Evolutionary conservation across 2,113 vertebrate species (phyloP), one percentile per base, ranked within the genome.

Genomic region (Perca fluviatilis): DNA sequence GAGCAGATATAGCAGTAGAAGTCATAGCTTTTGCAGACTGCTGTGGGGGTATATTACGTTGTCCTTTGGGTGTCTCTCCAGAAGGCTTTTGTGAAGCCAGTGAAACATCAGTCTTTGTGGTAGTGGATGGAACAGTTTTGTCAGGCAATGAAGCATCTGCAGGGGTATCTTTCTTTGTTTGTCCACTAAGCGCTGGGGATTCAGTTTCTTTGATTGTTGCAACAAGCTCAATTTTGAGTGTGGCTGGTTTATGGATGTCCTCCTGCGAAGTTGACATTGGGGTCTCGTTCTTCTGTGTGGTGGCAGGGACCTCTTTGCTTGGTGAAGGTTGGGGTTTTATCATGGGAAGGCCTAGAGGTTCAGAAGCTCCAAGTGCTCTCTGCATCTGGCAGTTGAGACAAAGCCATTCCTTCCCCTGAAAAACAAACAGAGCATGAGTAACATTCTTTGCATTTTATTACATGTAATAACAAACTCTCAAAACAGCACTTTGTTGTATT

Each of bases 331-430:
- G 91, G 25, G 91, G 88, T 82, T 95, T 94, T 8, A 94, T 92
- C 85, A 93, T 91, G 1, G 83, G 95, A 75, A 89, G 84, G 27
- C 95, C 91, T 71, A 91, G 92, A 79, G 96, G 90, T 74, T 97
- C 96, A 80, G 96, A 96, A 66, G 88, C 91, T 77, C 96, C 96
- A 73, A 98, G 92, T 0, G 97, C 97, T 95, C 97, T 96, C 79
- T 97, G 96, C 97, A 98, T 97, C 92, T 99, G 97, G 87, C 97
- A 99, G 90, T 97, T 98, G 67, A 99, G 96, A 94, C 97, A 99
- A 51, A 99, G 95, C 97, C 97, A 98, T 89, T 98, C 97, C 54
- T 95, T 97, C 40, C 93, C 90, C 97, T 98, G 90, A 33, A 91
- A 80, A 68, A 63, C 13, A 83, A 74, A 78, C 4, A 89, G 27